Base-by-base conservation (phyloP, 2,888 invertebrate species). In the Watsonalla cultraria region DNA sequence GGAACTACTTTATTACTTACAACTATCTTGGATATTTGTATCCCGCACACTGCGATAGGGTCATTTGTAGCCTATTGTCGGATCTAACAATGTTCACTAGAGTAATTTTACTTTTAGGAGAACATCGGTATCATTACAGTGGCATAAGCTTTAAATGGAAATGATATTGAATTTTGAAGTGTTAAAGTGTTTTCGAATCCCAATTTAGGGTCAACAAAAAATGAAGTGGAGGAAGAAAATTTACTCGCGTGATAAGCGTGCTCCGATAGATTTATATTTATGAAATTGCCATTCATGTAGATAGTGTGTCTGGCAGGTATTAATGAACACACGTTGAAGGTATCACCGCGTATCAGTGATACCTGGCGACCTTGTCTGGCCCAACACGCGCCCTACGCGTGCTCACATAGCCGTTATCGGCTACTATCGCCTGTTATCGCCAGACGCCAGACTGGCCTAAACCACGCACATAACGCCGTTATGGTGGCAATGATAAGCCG, bases 381-480 rank as follows among this genome's bases (percentile, higher is more conserved):
- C 55, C 55, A 70, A 68, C 81, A 84, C 65, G 70, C 75, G 56
- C 51, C 61, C 59, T 54, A 59, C 62, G 71, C 82, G 81, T 84
- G 84, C 24, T 66, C 51, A 46, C 57, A 75, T 80, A 80, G 80
- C 76, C 59, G 52, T 56, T 60, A 24, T 24, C 24, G 24, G 24
- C 24, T 66, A 59, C 65, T 74, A 77, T 80, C 76, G 54, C 52
- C 51, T 58, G 54, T 74, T 82, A 83, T 80, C 79, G 78, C 72
- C 81, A 80, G 82, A 82, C 83, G 59, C 67, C 75, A 72, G 72
- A 75, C 74, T 63, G 56, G 60, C 61, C 65, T 66, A 64, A 62
- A 62, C 66, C 57, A 61, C 54, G 59, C 54, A 63, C 59, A 61
- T 59, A 65, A 64, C 60, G 62, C 54, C 66, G 62, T 65, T 64